phyloP scores from a whole-genome alignment of 2,797 vertebrate species.

The Philypnodon macrostomus region DNA sequence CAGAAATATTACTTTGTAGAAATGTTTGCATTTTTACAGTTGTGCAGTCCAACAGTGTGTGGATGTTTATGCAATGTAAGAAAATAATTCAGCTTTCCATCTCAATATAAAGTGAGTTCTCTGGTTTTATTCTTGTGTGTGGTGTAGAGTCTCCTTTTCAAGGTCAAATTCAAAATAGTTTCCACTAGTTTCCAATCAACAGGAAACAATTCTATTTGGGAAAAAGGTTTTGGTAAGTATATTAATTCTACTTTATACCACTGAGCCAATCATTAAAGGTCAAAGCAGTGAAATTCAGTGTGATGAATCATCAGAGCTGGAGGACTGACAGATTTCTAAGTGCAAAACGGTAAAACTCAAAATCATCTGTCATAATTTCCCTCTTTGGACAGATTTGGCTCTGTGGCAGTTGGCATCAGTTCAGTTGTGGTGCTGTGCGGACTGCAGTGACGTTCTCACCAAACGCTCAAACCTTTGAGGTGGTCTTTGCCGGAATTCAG shows the following conservation, averaged over 20 bases:
- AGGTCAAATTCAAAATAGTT: too few relatives aligned
- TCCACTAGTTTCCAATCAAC: too few relatives aligned
- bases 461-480: conserved; percentile 58
- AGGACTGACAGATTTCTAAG: conserved; percentile 47
- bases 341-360: conserved; percentile 32
- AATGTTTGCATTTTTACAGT: too few relatives aligned
- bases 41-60: too few relatives aligned
- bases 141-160: too few relatives aligned
- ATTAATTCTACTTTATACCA: conserved; percentile 1
- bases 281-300: conserved; percentile 33
- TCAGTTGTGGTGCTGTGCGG: conserved; percentile 48
- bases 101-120: too few relatives aligned
- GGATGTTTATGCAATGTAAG: too few relatives aligned
- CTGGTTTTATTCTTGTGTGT: too few relatives aligned
- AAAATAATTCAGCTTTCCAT: too few relatives aligned
- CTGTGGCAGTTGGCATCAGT: conserved; percentile 30
- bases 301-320: conserved; percentile 51
- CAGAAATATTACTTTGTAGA: too few relatives aligned
- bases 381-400: conserved; percentile 39
- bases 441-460: conserved; percentile 57
- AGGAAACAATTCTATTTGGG: neutral
- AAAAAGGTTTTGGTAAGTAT: too few relatives aligned
- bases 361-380: conserved; percentile 62
- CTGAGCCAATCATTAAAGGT: conserved; percentile 62
- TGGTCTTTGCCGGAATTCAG: conserved; percentile 61